Percentiles rank a stretch among this genome's conserved stretches.
These are phyloP conservation scores for Listrodromus nycthemerus DNA, from an alignment of 2,888 invertebrate species.

Conservation along the genomic window DNA sequence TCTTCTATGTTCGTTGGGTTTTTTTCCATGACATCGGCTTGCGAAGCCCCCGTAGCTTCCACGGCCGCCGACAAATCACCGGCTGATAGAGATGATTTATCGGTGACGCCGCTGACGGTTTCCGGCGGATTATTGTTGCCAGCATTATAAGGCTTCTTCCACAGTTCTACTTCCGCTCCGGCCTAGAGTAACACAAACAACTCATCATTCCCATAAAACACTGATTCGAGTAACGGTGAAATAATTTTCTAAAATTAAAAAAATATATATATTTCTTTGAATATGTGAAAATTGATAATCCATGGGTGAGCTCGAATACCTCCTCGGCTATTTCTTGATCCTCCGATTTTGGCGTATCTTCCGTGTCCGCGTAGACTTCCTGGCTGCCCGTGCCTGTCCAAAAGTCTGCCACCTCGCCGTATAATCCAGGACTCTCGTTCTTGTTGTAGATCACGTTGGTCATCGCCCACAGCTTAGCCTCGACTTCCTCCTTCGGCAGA, in stretches of 20 bases:
- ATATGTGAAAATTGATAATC: background rate
- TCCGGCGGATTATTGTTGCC: conserved; percentile 1
- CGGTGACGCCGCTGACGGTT: background rate
- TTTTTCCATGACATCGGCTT: conserved; percentile 21
- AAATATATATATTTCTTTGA: too few relatives aligned
- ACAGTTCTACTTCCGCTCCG: background rate
- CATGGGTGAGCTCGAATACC: conserved; percentile 8
- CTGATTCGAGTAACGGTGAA: background rate
- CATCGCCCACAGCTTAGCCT: conserved; percentile 55
- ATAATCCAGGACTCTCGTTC: conserved; percentile 80
- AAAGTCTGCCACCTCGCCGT: conserved; percentile 77
- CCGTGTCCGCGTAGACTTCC: conserved; percentile 48
- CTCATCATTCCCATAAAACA: background rate
- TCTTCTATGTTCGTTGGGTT: conserved; percentile 56
- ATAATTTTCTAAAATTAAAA: background rate
- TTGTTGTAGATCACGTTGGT: conserved; percentile 68
- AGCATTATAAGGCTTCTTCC: conserved; percentile 13
- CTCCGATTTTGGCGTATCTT: conserved; percentile 52
- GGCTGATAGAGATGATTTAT: background rate
- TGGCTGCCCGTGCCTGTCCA: conserved; percentile 72
- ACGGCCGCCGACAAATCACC: background rate
- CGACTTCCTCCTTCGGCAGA: conserved; percentile 30
- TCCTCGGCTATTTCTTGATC: conserved; percentile 44
- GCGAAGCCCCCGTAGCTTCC: conserved; percentile 8
- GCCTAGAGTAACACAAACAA: conserved; percentile 10